Conservation (phyloP, 2,113 vertebrate genomes). For the Hystrix brachyura region DNA sequence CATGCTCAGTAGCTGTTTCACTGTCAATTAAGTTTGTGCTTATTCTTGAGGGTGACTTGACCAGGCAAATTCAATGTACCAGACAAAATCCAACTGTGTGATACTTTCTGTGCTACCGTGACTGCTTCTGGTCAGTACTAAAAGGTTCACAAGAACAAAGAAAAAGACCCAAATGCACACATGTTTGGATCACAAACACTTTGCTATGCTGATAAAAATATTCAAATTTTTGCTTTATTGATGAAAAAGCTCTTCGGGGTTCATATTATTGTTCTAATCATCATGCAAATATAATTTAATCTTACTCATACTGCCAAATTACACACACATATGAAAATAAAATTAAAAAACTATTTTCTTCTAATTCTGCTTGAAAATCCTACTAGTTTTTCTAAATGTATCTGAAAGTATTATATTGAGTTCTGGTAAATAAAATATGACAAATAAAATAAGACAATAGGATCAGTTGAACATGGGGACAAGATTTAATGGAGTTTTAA, state of each 20-base stretch:
- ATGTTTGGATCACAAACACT: neutral
- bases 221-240: neutral
- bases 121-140: neutral
- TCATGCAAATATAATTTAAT: neutral
- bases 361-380: neutral
- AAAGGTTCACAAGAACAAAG: neutral
- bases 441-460: neutral
- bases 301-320: neutral
- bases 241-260: neutral
- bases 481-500: neutral
- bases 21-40: neutral
- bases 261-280: neutral
- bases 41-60: neutral
- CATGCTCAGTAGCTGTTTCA: neutral
- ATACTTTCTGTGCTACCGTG: neutral
- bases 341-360: neutral
- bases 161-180: neutral
- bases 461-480: neutral
- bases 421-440: neutral
- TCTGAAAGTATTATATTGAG: neutral
- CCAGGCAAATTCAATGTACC: neutral
- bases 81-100: neutral
- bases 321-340: neutral
- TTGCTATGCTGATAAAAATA: neutral
- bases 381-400: conserved; percentile 9